Percentiles rank a stretch among this genome's conserved stretches.
phyloP scores from a whole-genome alignment of 2,113 vertebrate species.

The Patagioenas fasciata region DNA sequence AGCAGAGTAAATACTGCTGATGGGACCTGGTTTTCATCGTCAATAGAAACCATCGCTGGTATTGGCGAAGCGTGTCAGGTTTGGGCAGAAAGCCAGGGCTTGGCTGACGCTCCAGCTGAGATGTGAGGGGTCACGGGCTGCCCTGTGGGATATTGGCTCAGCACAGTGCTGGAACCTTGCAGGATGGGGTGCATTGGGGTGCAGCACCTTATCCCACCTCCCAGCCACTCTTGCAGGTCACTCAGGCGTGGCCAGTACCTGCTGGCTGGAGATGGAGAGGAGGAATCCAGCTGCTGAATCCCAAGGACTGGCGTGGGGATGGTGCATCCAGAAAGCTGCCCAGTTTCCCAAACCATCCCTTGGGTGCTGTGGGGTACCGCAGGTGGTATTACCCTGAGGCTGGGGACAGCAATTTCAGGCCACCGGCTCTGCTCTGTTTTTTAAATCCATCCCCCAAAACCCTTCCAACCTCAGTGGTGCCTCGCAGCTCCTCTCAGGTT shows the following conservation, averaged over 20 bases:
- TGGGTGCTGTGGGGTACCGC: too few relatives aligned
- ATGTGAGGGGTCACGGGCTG: too few relatives aligned
- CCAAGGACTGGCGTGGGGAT: rapidly evolving
- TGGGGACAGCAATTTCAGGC: neutral
- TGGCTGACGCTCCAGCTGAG: too few relatives aligned
- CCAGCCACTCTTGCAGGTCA: neutral
- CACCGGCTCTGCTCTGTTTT: neutral
- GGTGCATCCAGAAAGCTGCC: neutral
- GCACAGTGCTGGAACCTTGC: neutral
- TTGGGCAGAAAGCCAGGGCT: neutral
- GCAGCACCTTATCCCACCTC: neutral
- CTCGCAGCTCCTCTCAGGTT: neutral
- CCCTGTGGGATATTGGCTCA: rapidly evolving
- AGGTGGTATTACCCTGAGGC: neutral
- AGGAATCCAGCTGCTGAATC: neutral
- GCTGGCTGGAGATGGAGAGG: too few relatives aligned
- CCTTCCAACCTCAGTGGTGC: neutral
- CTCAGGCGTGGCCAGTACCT: neutral
- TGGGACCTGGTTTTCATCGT: neutral
- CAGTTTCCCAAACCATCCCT: neutral
- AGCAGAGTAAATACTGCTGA: rapidly evolving
- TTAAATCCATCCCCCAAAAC: neutral
- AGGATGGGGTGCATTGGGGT: neutral
- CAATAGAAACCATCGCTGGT: neutral
- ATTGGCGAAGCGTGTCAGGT: neutral